These are phyloP conservation scores for Agapornis roseicollis DNA, from an alignment of 2,113 vertebrate species.

Conservation along the genomic window DNA sequence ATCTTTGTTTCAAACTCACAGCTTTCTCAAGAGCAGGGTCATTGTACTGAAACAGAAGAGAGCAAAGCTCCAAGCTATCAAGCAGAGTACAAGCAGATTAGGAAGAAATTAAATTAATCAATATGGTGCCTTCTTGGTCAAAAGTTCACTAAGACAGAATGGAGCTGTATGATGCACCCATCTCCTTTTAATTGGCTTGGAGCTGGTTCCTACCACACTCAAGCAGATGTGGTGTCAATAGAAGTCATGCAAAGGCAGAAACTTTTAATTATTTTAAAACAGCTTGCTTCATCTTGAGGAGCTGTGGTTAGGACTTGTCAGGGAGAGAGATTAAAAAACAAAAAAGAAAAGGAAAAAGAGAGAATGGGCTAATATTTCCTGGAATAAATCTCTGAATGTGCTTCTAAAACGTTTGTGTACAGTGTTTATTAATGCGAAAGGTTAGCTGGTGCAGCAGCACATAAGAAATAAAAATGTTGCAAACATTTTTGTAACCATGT, in stretches of 20 bases:
- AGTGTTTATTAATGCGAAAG: not conserved
- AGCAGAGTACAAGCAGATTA: constrained; percentile 48
- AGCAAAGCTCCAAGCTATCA: constrained; percentile 45
- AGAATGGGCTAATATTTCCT: not conserved
- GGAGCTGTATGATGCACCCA: not conserved
- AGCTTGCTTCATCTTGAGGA: not conserved
- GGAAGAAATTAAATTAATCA: constrained; percentile 61
- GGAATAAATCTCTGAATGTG: not conserved
- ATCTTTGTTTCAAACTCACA: not conserved
- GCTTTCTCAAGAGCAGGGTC: constrained; percentile 29
- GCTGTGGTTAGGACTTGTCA: not conserved
- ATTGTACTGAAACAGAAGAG: constrained; percentile 34
- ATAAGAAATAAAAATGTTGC: not conserved
- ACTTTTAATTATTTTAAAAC: constrained; percentile 59
- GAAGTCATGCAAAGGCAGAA: constrained; percentile 48
- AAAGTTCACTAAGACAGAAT: constrained; percentile 6
- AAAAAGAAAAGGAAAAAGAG: not conserved
- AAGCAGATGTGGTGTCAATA: constrained; percentile 20
- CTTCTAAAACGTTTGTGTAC: not conserved
- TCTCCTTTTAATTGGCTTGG: constrained; percentile 57
- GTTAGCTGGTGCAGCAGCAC: not conserved
- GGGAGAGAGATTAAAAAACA: not conserved
- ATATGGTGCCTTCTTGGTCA: constrained; percentile 26
- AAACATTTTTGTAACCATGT: not conserved
- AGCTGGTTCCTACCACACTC: not conserved